Percentiles rank a stretch among this genome's conserved stretches.
phyloP scores from a whole-genome alignment of 2,797 vertebrate genomes.

The Tauraco hartlaubi region DNA sequence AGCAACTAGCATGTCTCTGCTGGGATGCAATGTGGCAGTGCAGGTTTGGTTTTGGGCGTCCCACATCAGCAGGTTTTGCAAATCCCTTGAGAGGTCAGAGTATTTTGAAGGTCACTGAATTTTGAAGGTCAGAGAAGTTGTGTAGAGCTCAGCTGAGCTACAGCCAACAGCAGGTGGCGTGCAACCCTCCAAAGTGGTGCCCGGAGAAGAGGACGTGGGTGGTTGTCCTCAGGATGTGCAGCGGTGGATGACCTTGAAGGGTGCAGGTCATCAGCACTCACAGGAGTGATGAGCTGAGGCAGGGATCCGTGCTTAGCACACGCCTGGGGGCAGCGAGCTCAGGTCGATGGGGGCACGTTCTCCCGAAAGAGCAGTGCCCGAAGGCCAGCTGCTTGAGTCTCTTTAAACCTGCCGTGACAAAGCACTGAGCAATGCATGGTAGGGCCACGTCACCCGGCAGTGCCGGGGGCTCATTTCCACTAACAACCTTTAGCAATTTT shows the following conservation, averaged over 20 bases:
- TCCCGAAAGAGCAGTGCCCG: neutral
- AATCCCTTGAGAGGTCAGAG: neutral
- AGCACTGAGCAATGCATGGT: neutral
- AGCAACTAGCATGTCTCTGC: neutral
- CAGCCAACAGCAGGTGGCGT: neutral
- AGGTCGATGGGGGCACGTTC: neutral
- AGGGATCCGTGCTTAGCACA: neutral
- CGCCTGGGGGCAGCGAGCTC: neutral
- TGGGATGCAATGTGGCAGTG: neutral
- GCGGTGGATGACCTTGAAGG: neutral
- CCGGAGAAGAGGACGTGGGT: neutral
- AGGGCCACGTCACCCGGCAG: neutral
- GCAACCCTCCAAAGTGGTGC: neutral
- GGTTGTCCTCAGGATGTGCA: neutral
- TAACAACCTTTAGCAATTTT: neutral
- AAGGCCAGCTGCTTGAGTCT: neutral
- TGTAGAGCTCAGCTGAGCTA: neutral
- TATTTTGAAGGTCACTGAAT: neutral
- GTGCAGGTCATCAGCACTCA: neutral
- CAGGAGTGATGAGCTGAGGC: neutral
- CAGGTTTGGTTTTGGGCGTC: neutral
- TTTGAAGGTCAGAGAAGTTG: neutral
- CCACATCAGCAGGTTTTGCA: neutral
- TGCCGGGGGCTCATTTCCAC: neutral
- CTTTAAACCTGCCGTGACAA: neutral